These are phyloP conservation scores for Xylocopa sonorina DNA, from an alignment of 1,140 invertebrate genomes.

Conservation along the genomic window DNA sequence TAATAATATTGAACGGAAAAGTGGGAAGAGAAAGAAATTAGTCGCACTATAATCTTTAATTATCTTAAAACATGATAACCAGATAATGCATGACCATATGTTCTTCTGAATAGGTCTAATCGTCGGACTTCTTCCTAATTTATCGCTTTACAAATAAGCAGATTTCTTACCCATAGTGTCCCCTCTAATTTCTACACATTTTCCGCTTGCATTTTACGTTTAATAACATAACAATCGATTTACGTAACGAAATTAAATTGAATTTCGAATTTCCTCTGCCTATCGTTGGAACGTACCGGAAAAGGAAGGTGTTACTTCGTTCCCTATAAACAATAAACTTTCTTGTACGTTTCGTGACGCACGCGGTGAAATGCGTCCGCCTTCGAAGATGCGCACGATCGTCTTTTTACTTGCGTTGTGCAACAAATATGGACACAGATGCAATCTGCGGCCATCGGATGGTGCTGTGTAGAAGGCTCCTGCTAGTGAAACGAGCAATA, in stretches of 20 bases:
- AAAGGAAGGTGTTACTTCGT: not conserved
- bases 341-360: not conserved
- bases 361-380: not conserved
- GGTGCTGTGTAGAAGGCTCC: not conserved
- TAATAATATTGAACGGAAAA: not conserved
- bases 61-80: conserved; percentile 13
- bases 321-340: not conserved
- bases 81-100: conserved; percentile 1
- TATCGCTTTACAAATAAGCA: conserved; percentile 3
- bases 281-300: too few species aligned
- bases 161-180: not conserved
- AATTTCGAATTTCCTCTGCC: too few species aligned
- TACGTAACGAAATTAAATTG: not conserved
- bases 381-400: not conserved
- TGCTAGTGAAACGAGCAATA: not conserved
- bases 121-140: not conserved
- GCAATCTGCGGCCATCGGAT: not conserved
- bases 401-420: not conserved
- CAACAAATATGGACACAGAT: not conserved
- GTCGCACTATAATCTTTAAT: not conserved
- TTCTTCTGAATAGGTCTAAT: conserved; percentile 4
- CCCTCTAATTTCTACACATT: conserved; percentile 1
- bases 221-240: too few species aligned
- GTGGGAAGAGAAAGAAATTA: not conserved
- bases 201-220: not conserved